Evolutionary conservation across 2,113 vertebrate genomes (phyloP), one percentile per base, ranked within the genome.

Genomic region (Xenopus laevis): DNA sequence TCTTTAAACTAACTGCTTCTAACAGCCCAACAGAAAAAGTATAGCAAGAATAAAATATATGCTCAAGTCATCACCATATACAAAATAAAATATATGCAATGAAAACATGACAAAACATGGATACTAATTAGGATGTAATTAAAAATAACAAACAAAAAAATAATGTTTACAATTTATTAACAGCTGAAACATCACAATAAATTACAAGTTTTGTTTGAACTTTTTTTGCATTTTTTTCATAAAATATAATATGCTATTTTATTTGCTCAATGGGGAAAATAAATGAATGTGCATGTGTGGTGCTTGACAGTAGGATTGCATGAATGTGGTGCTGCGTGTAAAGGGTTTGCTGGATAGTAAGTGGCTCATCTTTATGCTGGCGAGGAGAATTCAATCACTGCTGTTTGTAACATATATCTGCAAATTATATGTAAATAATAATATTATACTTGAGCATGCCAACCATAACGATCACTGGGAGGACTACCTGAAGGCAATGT

Each of bases 191-290:
- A 33, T 53, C 30, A 76, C 78, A 91, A 92, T 91, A 92, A 92
- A 89, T 90, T 91, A 91, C 83, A 87, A 87, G 84, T 83, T 86
- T 57, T 27, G 23, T 27, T 27, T 27, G 71, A 33, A 33, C 80
- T 82, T 82, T 81, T 27, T 80, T 87, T 88, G 89, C 86, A 84
- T 7, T 87, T 85, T 87, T 85, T 89, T 84, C 84, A 86, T 86
- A 92, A 92, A 92, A 91, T 91, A 90, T 27, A 57, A 27, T 27
- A 27, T 27, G 23, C 23, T 27, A 27, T 27, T 89, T 84, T 89
- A 84, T 80, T 86, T 87, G 72, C 17, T 74, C 88, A 89, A 16
- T 86, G 81, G 17, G 84, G 87, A 86, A 80, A 63, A 71, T 77
- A 57, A 72, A 55, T 86, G 81, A 81, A 71, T 61, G 17, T 55